Percentiles rank a stretch among this genome's conserved stretches.
These are phyloP conservation scores for Cichlasoma orientale DNA, from an alignment of 2,797 vertebrate genomes.

Conservation along the genomic window DNA sequence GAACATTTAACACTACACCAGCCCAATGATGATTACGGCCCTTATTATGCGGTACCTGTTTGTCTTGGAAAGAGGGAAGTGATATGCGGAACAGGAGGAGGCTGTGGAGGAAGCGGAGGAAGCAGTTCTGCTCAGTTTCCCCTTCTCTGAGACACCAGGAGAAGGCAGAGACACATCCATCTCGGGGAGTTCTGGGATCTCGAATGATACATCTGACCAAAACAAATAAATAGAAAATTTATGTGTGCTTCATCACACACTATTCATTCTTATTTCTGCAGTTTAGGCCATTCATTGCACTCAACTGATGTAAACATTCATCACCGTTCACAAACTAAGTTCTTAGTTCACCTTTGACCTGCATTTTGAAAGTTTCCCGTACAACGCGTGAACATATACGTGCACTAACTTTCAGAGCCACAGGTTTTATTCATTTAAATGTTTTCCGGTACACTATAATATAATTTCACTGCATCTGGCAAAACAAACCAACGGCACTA, in stretches of 20 bases:
- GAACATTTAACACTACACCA: background rate
- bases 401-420: background rate
- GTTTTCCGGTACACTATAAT: background rate
- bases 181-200: constrained; percentile 67
- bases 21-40: background rate
- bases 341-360: background rate
- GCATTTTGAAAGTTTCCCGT: constrained; percentile 11
- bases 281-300: background rate
- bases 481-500: background rate
- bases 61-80: constrained; percentile 62
- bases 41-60: constrained; percentile 67
- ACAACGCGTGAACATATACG: background rate
- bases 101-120: constrained; percentile 61
- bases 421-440: background rate
- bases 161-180: constrained; percentile 15
- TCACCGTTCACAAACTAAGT: background rate
- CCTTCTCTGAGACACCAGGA: constrained; percentile 29
- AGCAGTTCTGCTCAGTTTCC: constrained; percentile 36
- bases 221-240: background rate
- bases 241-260: background rate
- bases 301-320: background rate
- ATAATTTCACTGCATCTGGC: background rate
- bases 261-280: too few species aligned
- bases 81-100: constrained; percentile 57
- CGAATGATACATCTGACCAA: constrained; percentile 74